These are phyloP conservation scores for Anseranas semipalmata DNA, from an alignment of 2,113 vertebrate species.

Conservation along the genomic window DNA sequence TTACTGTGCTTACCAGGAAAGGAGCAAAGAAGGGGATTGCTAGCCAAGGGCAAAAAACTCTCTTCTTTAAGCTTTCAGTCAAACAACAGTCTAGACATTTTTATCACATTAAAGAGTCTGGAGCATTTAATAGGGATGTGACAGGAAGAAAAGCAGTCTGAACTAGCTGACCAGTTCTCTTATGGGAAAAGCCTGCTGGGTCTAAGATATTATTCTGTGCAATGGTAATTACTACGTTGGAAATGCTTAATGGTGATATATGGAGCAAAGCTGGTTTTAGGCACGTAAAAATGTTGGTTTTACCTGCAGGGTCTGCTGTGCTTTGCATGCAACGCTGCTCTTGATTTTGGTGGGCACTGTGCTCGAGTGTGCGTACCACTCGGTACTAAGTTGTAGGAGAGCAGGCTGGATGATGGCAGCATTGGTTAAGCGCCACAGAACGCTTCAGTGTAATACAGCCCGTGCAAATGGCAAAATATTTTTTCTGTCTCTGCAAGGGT, in stretches of 20 bases:
- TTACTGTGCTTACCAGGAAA: not conserved
- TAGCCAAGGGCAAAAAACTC: slow-evolving; percentile 64
- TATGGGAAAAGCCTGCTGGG: not conserved
- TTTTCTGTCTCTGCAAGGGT: not conserved
- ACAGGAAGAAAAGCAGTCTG: slow-evolving; percentile 26
- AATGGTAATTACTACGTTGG: not conserved
- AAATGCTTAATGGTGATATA: not conserved
- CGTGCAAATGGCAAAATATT: not conserved
- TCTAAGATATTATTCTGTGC: not conserved
- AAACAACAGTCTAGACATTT: slow-evolving; percentile 41
- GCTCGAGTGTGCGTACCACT: not conserved
- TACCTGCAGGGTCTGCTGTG: rapidly evolving
- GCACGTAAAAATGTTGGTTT: not conserved
- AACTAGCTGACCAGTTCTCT: slow-evolving; percentile 30
- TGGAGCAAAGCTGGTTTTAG: not conserved
- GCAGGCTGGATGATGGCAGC: not conserved
- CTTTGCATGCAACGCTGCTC: not conserved
- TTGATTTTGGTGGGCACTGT: not conserved
- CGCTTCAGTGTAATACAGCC: not conserved
- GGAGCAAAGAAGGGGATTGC: slow-evolving; percentile 18
- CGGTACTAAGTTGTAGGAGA: not conserved
- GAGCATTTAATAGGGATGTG: slow-evolving; percentile 51
- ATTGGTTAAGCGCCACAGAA: not conserved
- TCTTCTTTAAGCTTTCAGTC: slow-evolving; percentile 35
- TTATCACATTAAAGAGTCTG: slow-evolving; percentile 55